phyloP scores from a whole-genome alignment of 2,113 vertebrate genomes.

The Boulengeromyrus knoepffleri region DNA sequence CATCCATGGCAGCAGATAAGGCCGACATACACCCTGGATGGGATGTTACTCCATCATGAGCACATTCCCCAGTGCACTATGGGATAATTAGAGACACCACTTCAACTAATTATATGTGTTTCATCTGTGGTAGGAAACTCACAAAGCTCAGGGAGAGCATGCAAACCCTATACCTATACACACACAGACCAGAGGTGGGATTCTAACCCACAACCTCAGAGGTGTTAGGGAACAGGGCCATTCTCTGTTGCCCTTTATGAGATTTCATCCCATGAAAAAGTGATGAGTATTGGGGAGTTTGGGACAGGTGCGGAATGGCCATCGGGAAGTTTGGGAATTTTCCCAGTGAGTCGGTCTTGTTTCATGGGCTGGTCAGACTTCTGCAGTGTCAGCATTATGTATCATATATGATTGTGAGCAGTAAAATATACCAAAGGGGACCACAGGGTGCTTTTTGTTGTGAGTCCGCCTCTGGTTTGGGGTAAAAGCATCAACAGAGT shows the following conservation, averaged over 20 bases:
- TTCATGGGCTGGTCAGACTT: background rate
- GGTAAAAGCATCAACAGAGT: background rate
- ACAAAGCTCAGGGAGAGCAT: background rate
- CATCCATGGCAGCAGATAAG: background rate
- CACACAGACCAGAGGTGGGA: background rate
- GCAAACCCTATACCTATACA: background rate
- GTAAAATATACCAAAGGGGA: background rate
- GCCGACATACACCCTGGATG: background rate
- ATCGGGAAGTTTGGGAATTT: background rate
- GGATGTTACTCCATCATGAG: background rate
- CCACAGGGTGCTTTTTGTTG: no score
- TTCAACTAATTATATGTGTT: background rate
- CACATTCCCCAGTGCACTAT: background rate
- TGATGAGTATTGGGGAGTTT: background rate
- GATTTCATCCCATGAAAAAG: background rate
- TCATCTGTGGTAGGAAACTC: background rate
- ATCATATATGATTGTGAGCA: background rate
- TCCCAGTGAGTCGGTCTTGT: background rate
- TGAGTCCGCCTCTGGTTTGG: background rate
- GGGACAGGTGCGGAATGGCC: background rate
- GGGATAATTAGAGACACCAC: background rate
- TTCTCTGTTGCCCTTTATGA: background rate
- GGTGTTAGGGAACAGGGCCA: background rate
- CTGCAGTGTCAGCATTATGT: background rate
- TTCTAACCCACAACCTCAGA: background rate